Conservation (phyloP, 2,113 vertebrate genomes). For the Eclectus roratus region DNA sequence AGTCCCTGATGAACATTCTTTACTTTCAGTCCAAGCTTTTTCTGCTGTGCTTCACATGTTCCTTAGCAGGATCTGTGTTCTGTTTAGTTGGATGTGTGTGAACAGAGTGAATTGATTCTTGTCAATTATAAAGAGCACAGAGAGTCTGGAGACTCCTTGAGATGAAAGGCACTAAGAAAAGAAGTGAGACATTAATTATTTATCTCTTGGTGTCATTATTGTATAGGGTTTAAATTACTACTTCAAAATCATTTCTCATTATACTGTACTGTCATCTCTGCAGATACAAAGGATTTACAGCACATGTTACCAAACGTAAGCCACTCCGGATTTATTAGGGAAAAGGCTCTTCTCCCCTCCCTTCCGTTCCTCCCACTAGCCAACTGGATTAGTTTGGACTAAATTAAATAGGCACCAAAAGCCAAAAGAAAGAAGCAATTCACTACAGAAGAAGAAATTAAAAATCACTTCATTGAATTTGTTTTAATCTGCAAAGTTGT, state of each 20-base stretch:
- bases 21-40: not conserved
- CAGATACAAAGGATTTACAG: not conserved
- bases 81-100: not conserved
- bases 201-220: slow-evolving; percentile 14
- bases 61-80: not conserved
- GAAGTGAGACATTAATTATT: slow-evolving; percentile 14
- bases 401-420: slow-evolving; percentile 22
- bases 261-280: not conserved
- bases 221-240: slow-evolving; percentile 25
- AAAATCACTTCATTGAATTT: slow-evolving; percentile 28
- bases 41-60: not conserved
- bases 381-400: not conserved
- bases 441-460: slow-evolving; percentile 30
- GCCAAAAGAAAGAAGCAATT: slow-evolving; percentile 13
- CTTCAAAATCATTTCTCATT: slow-evolving; percentile 36
- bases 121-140: not conserved
- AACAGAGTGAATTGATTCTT: not conserved
- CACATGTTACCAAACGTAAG: not conserved
- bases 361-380: not conserved
- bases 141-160: slow-evolving; percentile 9
- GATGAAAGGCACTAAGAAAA: slow-evolving; percentile 17
- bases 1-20: not conserved
- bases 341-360: not conserved
- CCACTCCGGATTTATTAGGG: not conserved
- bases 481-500: slow-evolving; percentile 30